Evolutionary conservation across 2,797 vertebrate genomes (phyloP), one percentile per base, ranked within the genome.

Genomic region (Decapterus maruadsi): DNA sequence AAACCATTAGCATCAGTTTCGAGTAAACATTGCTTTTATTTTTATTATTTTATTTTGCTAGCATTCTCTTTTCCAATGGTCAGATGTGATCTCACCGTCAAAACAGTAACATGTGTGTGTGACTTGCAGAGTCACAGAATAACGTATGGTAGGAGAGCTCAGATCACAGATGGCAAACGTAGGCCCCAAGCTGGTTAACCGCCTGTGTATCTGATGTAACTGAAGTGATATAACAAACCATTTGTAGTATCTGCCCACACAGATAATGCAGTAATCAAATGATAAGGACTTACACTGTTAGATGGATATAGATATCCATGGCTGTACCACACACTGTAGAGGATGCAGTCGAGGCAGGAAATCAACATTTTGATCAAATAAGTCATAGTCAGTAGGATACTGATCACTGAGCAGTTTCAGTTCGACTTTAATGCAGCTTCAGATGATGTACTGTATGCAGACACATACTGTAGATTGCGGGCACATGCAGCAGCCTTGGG

Each of bases 401-500:
- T 59, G n/a, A 38, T 48, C 43, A 51, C 36, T 46, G 6, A 51
- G 26, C 4, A 43, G 26, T 77, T 82, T 86, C 81, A 84, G 81
- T 87, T 88, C 3, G 57, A 82, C 84, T 90, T 79, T 73, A 45
- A 65, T 67, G 19, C 20, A 55, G 29, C 64, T 61, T 61, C 17
- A 22, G 29, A 71, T 26, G 26, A 26, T 26, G n/a, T n/a, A 4
- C 8, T 29, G 20, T 11, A 34, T 46, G 4, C 42, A 90, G 82
- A 91, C 89, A 90, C 91, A 90, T 93, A 54, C 13, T 92, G 94
- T 92, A 78, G 81, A 90, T 3, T 66, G 57, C n/a, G 0, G 65
- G 60, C 89, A 90, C 92, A 92, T 93, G 93, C 91, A 96, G 95
- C 92, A 95, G 93, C 93, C 89, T 82, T 43, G 72, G 75, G 73